Base-by-base conservation (phyloP, 2,888 invertebrate genomes). In the Encarsia formosa region DNA sequence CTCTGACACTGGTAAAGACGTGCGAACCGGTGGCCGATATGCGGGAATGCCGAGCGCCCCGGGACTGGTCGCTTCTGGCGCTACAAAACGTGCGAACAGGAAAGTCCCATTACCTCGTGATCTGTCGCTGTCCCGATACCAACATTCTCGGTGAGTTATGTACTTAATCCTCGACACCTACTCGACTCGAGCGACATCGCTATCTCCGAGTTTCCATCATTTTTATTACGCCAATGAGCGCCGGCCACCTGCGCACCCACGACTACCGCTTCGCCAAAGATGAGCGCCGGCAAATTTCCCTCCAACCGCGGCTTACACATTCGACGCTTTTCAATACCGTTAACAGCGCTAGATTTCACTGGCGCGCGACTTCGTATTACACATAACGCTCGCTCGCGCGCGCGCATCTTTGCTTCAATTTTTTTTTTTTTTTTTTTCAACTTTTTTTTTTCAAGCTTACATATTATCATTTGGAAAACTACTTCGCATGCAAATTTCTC, bases 21-120 rank as follows among this genome's bases (percentile, higher is more conserved):
- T 94, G 94, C 73, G 94, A 94, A 75, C 88, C 91, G 1, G 89
- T 90, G n/a, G 83, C 86, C 3, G 91, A 91, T 74, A 91, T 94
- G 86, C 79, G 93, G 50, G 86, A 90, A 65, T 94, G 94, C 70
- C 81, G 90, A 66, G 83, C 88, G 22, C 91, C 92, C 0, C 81
- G 90, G 59, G 94, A 94, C 71, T 94, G 94, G 94, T 91, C 93
- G 4, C 77, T 94, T 45, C 75, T 94, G 49, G 94, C 94, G 5
- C 76, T 94, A 54, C 94, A 94, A 75, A 94, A 93, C 70, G 88
- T 91, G 34, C 80, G 93, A 63, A 94, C 93, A 5, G 93, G 93
- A 60, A 94, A 94, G 75, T 92, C 93, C 3, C 93, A 94, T 75
- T 94, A 93, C 70, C 77, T 94, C 59, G 92, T 94, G 59, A 92